Conservation (phyloP, 53 echinoderm and acorn worm species). For the Patiria pectinifera region DNA sequence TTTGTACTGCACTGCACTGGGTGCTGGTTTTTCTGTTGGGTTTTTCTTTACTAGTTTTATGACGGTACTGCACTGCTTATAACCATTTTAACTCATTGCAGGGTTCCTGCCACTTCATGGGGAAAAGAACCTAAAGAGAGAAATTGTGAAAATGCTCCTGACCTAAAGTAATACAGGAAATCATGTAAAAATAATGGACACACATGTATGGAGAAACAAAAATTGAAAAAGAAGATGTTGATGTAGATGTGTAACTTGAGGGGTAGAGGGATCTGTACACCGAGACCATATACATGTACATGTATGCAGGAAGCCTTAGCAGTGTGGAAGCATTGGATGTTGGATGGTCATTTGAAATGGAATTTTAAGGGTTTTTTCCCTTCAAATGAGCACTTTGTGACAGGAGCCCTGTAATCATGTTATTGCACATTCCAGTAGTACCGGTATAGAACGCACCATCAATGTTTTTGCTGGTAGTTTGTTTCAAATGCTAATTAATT, state of each 20-base stretch:
- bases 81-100: background rate
- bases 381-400: background rate
- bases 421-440: background rate
- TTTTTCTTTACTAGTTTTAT: background rate
- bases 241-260: too few relatives aligned
- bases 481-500: background rate
- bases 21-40: constrained; percentile 28
- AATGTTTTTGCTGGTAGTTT: background rate
- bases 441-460: background rate
- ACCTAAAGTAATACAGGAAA: background rate
- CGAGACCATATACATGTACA: too few relatives aligned
- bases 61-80: background rate
- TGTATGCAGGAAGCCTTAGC: too few relatives aligned
- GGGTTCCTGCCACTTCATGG: background rate
- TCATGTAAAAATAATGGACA: too few relatives aligned
- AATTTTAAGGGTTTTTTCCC: too few relatives aligned
- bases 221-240: too few relatives aligned
- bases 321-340: too few relatives aligned
- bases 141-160: background rate
- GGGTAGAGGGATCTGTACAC: too few relatives aligned
- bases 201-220: too few relatives aligned
- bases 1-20: constrained; percentile 15
- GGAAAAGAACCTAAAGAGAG: background rate
- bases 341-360: too few relatives aligned
- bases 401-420: constrained; percentile 7